Percentiles rank a stretch among this genome's conserved stretches.
Conservation (phyloP, 2,113 vertebrate genomes). For the Lycaon pictus region DNA sequence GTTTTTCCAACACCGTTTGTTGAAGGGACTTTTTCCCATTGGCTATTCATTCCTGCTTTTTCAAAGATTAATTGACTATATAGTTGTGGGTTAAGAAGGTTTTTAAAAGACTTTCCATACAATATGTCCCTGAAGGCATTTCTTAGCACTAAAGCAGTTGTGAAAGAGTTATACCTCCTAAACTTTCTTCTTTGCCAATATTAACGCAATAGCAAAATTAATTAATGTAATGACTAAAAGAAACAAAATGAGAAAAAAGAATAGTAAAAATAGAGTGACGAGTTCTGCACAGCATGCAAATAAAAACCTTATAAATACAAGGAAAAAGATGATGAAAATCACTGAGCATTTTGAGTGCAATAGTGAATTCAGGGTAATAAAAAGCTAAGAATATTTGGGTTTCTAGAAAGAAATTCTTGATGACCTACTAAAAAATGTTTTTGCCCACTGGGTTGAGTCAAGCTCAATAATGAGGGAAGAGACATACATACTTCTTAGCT, state of each 20-base stretch:
- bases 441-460: background rate
- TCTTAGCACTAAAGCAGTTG: background rate
- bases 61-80: background rate
- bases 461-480: background rate
- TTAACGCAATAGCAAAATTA: slow-evolving; percentile 15
- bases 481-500: background rate
- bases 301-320: background rate
- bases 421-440: background rate
- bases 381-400: background rate
- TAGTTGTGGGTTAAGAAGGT: background rate
- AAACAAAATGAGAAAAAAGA: background rate
- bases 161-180: background rate
- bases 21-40: background rate
- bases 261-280: background rate
- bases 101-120: background rate
- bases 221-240: background rate
- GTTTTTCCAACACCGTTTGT: background rate
- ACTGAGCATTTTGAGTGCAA: background rate
- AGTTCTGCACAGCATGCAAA: background rate
- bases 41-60: background rate
- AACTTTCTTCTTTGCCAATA: background rate
- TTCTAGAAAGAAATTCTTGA: background rate
- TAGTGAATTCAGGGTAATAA: background rate
- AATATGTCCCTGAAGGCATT: background rate
- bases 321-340: background rate